phyloP scores from a whole-genome alignment of 2,113 vertebrate species.

The Leiothrix lutea region DNA sequence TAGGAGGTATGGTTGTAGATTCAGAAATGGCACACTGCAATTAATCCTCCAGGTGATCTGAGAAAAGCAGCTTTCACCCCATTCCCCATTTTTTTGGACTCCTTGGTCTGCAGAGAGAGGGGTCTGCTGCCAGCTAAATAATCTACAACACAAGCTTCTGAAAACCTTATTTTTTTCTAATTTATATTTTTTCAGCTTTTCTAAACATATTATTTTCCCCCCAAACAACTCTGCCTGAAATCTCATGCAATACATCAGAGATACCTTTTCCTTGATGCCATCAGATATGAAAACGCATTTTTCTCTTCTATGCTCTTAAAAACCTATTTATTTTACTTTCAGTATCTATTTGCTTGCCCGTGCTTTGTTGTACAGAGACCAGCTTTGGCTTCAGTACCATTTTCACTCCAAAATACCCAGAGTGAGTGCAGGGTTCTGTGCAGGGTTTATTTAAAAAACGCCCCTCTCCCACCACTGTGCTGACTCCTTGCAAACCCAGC shows the following conservation, averaged over 20 bases:
- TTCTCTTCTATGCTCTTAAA: neutral
- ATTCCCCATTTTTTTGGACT: accelerated
- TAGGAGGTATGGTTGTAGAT: neutral
- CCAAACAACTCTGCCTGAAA: neutral
- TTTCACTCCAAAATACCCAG: neutral
- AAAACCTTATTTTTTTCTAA: neutral
- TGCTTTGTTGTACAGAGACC: neutral
- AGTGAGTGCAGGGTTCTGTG: neutral
- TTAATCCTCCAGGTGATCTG: neutral
- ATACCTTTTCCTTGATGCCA: neutral
- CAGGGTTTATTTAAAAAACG: neutral
- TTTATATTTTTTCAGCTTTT: neutral
- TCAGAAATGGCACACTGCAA: neutral
- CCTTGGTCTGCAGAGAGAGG: neutral
- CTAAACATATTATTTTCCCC: neutral
- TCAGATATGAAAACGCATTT: accelerated
- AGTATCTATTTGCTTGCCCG: accelerated
- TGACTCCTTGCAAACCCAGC: conserved; percentile 14
- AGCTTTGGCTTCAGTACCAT: neutral
- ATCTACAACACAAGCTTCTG: neutral
- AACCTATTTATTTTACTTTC: neutral
- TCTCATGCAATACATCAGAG: neutral
- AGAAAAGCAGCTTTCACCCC: neutral
- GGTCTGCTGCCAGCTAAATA: neutral
- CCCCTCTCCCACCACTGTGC: neutral